Evolutionary conservation across 2,113 vertebrate species (phyloP).

Genomic region (Myotis davidii): DNA sequence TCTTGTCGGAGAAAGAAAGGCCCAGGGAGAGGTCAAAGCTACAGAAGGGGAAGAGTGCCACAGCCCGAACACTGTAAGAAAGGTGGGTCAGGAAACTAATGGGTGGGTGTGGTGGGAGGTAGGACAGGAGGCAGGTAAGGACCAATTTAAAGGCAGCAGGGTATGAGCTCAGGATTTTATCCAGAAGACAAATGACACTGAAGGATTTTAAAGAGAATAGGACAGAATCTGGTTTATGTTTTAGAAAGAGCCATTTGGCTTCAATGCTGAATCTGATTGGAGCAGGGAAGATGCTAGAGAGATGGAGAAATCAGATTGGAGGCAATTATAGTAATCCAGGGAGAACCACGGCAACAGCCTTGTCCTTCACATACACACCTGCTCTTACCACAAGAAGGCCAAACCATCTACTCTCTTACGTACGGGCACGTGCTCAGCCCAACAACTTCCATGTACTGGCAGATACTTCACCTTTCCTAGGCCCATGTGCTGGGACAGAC

Average conservation of each 20-base stretch:
- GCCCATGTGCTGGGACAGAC: neutral
- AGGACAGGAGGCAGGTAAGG: neutral
- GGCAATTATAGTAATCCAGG: neutral
- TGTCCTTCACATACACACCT: neutral
- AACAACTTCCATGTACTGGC: fast-evolving
- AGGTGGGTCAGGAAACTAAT: neutral
- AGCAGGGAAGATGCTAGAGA: neutral
- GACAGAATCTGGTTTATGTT: neutral
- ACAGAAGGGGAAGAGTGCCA: neutral
- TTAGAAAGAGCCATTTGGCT: neutral
- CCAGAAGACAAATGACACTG: neutral
- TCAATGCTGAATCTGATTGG: neutral
- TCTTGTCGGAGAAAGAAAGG: neutral
- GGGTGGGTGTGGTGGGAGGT: no score
- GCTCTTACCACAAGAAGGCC: neutral
- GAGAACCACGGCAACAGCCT: neutral
- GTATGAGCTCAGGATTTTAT: neutral
- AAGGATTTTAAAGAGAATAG: neutral
- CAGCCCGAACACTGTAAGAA: neutral
- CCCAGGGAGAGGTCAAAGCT: neutral
- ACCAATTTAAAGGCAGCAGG: neutral
- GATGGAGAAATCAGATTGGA: neutral
- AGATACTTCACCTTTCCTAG: neutral
- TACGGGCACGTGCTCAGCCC: neutral
- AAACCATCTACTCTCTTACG: neutral